Evolutionary conservation across 2,113 vertebrate genomes (phyloP), one percentile per base, ranked within the genome.

Genomic region (Lanius collurio): DNA sequence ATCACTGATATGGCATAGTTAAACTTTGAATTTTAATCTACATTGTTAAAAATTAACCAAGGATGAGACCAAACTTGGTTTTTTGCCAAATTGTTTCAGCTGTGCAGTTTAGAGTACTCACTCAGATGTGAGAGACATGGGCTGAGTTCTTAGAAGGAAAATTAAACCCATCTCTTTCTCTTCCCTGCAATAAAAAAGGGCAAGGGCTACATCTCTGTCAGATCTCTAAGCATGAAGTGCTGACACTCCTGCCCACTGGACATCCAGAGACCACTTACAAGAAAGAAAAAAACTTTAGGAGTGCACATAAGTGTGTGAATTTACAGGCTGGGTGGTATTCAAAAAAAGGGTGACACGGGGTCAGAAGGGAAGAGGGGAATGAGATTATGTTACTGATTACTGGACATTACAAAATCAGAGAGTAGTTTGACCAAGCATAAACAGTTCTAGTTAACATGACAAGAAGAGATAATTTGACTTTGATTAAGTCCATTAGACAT

Each of bases 21-120:
- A 44, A 91, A 75, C 87, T 71, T 94, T 75, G 71, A 65, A 21
- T 39, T 91, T 37, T 56, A 57, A 57, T 57, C 50, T 47, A 65
- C 70, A 52, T 9, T 56, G 88, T 95, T 94, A 42, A 95, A 96
- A 95, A 96, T 97, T 97, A 97, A 96, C 92, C 68, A 67, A 8
- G 39, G 31, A 10, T 27, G 39, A 27, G 33, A 22, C 42, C 83
- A 71, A 80, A 57, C 46, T 37, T 59, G 42, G 52, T 15, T 0
- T 42, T 87, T 80, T 91, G 90, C 82, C 87, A 90, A 10, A 62
- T 21, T 2, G 6, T 68, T 94, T 79, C 50, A 77, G 26, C 26
- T 59, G 71, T 28, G 14, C 18, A 42, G 57, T 87, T 75, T 60
- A 46, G 71, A 69, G 33, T 18, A 59, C 39, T 57, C 26, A 18